Evolutionary conservation across 2,888 invertebrate species (phyloP).

Genomic region (Caenorhabditis plicata): DNA sequence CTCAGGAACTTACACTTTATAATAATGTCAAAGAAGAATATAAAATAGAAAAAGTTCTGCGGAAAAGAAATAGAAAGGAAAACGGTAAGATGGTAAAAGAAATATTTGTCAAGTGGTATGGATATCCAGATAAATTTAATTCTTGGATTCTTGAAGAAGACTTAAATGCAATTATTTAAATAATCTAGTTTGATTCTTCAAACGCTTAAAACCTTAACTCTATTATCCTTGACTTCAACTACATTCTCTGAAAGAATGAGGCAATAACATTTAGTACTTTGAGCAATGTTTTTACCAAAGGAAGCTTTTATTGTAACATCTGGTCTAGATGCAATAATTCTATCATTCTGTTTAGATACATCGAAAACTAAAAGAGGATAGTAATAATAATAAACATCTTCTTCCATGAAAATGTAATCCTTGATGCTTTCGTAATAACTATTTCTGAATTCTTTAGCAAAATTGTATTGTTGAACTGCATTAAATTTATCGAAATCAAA

Average conservation of each 20-base stretch:
- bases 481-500: constrained; percentile 49
- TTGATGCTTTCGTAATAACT: constrained; percentile 42
- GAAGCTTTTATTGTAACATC: constrained; percentile 46
- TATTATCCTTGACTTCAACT: constrained; percentile 35
- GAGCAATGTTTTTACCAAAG: constrained; percentile 35
- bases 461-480: constrained; percentile 49
- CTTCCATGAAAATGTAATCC: constrained; percentile 46
- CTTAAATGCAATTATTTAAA: too few species aligned
- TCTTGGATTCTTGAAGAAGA: too few species aligned
- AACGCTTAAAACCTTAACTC: constrained; percentile 35
- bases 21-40: too few species aligned
- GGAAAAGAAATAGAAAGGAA: too few species aligned
- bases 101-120: too few species aligned
- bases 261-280: constrained; percentile 42
- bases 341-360: constrained; percentile 49
- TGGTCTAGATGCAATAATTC: constrained; percentile 43
- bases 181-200: too few species aligned
- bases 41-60: too few species aligned
- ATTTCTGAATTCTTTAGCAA: constrained; percentile 48
- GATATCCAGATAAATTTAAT: too few species aligned
- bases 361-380: constrained; percentile 43
- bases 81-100: too few species aligned
- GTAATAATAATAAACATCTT: constrained; percentile 43
- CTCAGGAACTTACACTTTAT: too few species aligned
- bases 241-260: constrained; percentile 33